A percentile compares a stretch with the other conserved stretches of the same genome.
These are phyloP conservation scores for Chloroclystis v-ata DNA, from an alignment of 2,888 invertebrate species.

Conservation along the genomic window DNA sequence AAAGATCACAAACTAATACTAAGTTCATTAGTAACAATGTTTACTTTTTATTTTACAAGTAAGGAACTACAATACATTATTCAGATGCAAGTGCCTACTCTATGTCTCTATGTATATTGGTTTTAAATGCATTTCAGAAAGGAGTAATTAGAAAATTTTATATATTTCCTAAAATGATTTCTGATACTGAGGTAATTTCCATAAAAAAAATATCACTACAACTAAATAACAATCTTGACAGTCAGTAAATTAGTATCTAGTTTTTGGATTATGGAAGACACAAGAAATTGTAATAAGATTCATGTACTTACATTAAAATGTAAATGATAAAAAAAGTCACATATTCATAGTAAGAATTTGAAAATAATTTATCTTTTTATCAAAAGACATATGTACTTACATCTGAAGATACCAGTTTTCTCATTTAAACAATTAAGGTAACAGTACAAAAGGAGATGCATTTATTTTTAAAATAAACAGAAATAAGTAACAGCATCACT, in stretches of 20 bases:
- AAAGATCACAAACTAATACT: slow-evolving; percentile 17
- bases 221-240: slow-evolving; percentile 12
- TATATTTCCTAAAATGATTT: slow-evolving; percentile 2
- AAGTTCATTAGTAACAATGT: too few species aligned
- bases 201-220: slow-evolving; percentile 8
- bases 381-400: too few species aligned
- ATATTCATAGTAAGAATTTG: too few species aligned
- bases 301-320: too few species aligned
- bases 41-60: background rate
- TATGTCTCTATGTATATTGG: background rate
- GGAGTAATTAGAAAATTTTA: slow-evolving; percentile 1
- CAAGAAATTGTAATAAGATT: slow-evolving; percentile 33
- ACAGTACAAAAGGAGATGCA: slow-evolving; percentile 19
- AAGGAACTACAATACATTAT: slow-evolving; percentile 14
- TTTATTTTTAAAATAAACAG: slow-evolving; percentile 28
- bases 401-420: too few species aligned
- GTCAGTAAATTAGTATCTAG: slow-evolving; percentile 30
- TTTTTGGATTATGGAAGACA: slow-evolving; percentile 46
- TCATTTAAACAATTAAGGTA: too few species aligned
- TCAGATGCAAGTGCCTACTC: background rate
- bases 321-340: too few species aligned
- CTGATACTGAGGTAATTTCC: slow-evolving; percentile 1
- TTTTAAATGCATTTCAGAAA: slow-evolving; percentile 13
- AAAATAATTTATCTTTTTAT: too few species aligned
- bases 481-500: slow-evolving; percentile 22